These are phyloP conservation scores for Neotoma lepida DNA, from an alignment of 2,113 vertebrate species.

Conservation along the genomic window DNA sequence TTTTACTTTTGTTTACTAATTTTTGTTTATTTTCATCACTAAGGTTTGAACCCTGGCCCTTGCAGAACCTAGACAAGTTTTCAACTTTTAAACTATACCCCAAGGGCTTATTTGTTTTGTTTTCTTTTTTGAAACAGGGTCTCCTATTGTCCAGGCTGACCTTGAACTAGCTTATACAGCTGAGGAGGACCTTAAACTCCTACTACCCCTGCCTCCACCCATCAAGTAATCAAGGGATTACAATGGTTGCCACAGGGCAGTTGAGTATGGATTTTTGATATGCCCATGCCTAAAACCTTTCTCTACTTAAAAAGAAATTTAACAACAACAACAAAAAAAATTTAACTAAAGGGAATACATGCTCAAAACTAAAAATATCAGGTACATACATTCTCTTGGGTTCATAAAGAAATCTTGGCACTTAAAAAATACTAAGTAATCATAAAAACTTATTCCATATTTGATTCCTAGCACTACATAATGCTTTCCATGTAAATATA, in stretches of 20 bases:
- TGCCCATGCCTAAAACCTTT: conserved; percentile 16
- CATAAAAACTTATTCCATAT: conserved; percentile 45
- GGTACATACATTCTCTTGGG: conserved; percentile 6
- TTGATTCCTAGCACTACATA: not conserved
- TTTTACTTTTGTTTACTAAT: not conserved
- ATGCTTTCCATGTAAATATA: conserved; percentile 4
- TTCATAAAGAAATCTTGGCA: conserved; percentile 49
- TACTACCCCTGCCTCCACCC: too few relatives aligned
- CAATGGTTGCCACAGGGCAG: not conserved
- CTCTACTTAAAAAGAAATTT: conserved; percentile 39
- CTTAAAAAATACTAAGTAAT: conserved; percentile 52
- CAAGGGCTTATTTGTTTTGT: not conserved
- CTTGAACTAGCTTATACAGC: not conserved
- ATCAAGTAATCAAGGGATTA: not conserved
- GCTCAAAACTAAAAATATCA: conserved; percentile 13
- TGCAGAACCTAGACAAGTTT: not conserved
- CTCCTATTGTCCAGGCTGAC: not conserved
- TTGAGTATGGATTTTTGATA: conserved; percentile 9
- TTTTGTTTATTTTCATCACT: not conserved
- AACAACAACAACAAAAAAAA: conserved; percentile 20
- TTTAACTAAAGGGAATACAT: conserved; percentile 15
- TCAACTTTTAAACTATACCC: too few relatives aligned
- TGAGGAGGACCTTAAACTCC: not conserved
- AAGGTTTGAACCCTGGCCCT: not conserved
- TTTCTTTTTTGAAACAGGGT: not conserved